Percentiles rank a stretch among this genome's conserved stretches.
Evolutionary conservation across 2,888 invertebrate species (phyloP).

Genomic region (Chromoteleia sp.): DNA sequence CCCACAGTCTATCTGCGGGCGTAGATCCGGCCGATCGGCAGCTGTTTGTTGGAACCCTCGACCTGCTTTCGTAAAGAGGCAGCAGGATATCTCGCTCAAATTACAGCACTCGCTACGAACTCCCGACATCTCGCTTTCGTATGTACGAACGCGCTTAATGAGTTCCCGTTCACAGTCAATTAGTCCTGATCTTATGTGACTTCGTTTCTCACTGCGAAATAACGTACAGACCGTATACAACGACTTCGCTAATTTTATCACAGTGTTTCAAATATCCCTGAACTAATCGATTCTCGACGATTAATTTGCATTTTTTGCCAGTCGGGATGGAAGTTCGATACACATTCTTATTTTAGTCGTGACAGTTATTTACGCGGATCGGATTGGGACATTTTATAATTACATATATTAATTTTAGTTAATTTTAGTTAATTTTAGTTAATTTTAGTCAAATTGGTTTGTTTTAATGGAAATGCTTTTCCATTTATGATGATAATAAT

Average conservation of each 20-base stretch:
- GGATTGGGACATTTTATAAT: too few species aligned
- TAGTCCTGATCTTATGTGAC: slow-evolving; percentile 73
- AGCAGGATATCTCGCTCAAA: slow-evolving; percentile 73
- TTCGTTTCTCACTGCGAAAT: slow-evolving; percentile 50
- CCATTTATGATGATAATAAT: slow-evolving; percentile 11
- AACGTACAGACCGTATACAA: slow-evolving; percentile 11
- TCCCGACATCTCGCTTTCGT: slow-evolving; percentile 76
- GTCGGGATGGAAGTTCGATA: not conserved
- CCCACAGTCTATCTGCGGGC: slow-evolving; percentile 64
- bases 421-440: too few species aligned
- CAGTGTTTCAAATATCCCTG: slow-evolving; percentile 33
- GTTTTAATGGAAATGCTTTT: not conserved
- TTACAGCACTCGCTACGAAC: slow-evolving; percentile 78
- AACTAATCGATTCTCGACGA: slow-evolving; percentile 17
- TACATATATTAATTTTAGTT: too few species aligned
- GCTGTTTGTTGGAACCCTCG: slow-evolving; percentile 58
- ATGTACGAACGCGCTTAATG: slow-evolving; percentile 77
- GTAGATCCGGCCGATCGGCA: slow-evolving; percentile 67
- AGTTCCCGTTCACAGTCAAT: slow-evolving; percentile 79
- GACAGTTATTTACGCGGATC: too few species aligned
- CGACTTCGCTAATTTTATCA: slow-evolving; percentile 59
- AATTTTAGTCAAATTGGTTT: too few species aligned
- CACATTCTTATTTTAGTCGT: not conserved
- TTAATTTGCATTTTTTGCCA: slow-evolving; percentile 41
- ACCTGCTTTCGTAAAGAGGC: slow-evolving; percentile 65